Conservation (phyloP, 1,140 invertebrate genomes). For the Drosophila ananassae region DNA sequence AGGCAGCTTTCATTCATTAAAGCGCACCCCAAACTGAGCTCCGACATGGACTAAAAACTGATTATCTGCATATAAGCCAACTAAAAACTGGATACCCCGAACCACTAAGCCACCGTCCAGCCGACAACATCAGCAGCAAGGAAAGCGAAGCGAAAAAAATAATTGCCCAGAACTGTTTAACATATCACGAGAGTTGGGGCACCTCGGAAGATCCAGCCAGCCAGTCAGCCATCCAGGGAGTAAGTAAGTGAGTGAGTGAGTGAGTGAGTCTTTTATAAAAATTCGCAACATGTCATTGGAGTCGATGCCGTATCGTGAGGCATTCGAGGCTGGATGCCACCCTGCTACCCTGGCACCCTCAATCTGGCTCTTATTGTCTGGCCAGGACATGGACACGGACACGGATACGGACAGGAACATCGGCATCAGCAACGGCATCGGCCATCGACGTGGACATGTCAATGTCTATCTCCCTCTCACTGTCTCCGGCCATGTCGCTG, state of each 20-base stretch:
- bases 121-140: conserved; percentile 15
- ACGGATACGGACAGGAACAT: conserved; percentile 24
- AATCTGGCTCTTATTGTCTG: conserved; percentile 47
- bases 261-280: conserved; percentile 81
- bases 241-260: background rate
- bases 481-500: conserved; percentile 42
- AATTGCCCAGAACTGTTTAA: conserved; percentile 83
- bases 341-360: conserved; percentile 53
- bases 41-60: conserved; percentile 75
- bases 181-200: conserved; percentile 60
- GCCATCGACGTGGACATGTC: conserved; percentile 71
- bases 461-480: conserved; percentile 54
- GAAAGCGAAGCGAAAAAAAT: conserved; percentile 63
- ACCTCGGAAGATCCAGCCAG: background rate
- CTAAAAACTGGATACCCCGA: conserved; percentile 69
- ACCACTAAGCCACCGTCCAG: background rate
- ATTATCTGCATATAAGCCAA: conserved; percentile 77
- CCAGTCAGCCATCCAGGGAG: no score
- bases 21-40: conserved; percentile 67
- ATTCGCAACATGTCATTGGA: conserved; percentile 80
- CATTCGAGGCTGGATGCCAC: background rate
- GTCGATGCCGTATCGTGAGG: conserved; percentile 49
- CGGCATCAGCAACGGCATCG: conserved; percentile 44
- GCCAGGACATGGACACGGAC: conserved; percentile 65
- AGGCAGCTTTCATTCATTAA: conserved; percentile 76